Evolutionary conservation across 2,888 invertebrate genomes (phyloP).

Genomic region (Cylloceria caligata): DNA sequence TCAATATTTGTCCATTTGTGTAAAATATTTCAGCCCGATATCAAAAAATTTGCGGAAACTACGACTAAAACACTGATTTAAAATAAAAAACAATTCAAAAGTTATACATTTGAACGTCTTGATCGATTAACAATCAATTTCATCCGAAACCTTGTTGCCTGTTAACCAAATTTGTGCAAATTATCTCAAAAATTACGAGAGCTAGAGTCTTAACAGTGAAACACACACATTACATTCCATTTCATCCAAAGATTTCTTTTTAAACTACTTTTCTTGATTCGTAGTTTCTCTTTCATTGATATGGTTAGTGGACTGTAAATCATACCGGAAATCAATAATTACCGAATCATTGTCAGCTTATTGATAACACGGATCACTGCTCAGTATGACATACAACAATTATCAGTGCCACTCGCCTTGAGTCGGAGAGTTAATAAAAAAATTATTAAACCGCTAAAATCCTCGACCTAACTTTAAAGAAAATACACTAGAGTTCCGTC

Average conservation of each 20-base stretch:
- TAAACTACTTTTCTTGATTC: too few relatives aligned
- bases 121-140: too few relatives aligned
- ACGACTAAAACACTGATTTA: not conserved
- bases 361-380: constrained; percentile 1
- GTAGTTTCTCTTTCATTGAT: not conserved
- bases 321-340: constrained; percentile 3
- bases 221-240: too few relatives aligned
- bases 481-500: constrained; percentile 37
- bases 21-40: too few relatives aligned
- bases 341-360: constrained; percentile 25
- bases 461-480: constrained; percentile 31
- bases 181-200: too few relatives aligned
- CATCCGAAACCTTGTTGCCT: too few relatives aligned
- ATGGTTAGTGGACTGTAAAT: not conserved
- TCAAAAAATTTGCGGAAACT: too few relatives aligned
- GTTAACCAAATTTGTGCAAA: too few relatives aligned
- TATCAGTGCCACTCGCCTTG: constrained; percentile 49
- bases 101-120: not conserved
- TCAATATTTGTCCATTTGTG: too few relatives aligned
- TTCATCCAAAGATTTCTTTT: not conserved
- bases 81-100: not conserved
- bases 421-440: not conserved
- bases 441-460: constrained; percentile 33
- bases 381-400: constrained; percentile 27
- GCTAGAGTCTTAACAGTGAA: too few relatives aligned